A percentile compares a stretch with the other conserved stretches of the same genome.
Conservation (phyloP, 2,797 vertebrate genomes). For the Tachyglossus aculeatus region DNA sequence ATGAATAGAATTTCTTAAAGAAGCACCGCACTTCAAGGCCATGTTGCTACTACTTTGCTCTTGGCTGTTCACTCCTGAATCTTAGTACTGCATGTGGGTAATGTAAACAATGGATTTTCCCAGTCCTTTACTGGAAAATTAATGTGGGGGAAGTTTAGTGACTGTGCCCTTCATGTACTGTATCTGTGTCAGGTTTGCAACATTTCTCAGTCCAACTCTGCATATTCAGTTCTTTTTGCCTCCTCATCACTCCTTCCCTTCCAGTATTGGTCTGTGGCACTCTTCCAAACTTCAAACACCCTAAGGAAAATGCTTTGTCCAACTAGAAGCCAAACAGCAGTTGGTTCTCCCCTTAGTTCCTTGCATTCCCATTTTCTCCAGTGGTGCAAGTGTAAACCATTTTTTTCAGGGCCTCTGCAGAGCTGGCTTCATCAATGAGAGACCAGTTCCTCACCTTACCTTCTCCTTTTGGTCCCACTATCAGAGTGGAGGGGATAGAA, state of each 20-base stretch:
- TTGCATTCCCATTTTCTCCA: too few relatives aligned
- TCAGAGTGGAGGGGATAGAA: too few relatives aligned
- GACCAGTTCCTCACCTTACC: too few relatives aligned
- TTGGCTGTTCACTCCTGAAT: neutral
- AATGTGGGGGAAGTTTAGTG: neutral
- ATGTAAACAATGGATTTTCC: constrained; percentile 1
- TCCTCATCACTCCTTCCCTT: neutral
- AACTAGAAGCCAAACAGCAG: too few relatives aligned
- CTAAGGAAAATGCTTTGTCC: neutral
- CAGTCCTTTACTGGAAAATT: neutral
- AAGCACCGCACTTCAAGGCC: neutral
- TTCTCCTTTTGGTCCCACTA: too few relatives aligned
- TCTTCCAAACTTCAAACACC: neutral
- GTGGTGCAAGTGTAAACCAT: too few relatives aligned
- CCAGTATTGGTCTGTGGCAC: neutral
- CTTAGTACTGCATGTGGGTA: neutral
- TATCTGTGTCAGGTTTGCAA: neutral
- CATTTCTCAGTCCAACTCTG: neutral
- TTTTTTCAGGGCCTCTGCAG: too few relatives aligned
- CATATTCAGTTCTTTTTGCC: neutral
- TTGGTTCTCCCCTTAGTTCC: too few relatives aligned
- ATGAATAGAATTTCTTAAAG: constrained; percentile 9
- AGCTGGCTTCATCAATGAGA: too few relatives aligned
- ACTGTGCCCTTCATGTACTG: neutral
- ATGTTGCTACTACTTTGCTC: neutral